phyloP scores from a whole-genome alignment of 2,797 vertebrate genomes.

The Myripristis jacobus region DNA sequence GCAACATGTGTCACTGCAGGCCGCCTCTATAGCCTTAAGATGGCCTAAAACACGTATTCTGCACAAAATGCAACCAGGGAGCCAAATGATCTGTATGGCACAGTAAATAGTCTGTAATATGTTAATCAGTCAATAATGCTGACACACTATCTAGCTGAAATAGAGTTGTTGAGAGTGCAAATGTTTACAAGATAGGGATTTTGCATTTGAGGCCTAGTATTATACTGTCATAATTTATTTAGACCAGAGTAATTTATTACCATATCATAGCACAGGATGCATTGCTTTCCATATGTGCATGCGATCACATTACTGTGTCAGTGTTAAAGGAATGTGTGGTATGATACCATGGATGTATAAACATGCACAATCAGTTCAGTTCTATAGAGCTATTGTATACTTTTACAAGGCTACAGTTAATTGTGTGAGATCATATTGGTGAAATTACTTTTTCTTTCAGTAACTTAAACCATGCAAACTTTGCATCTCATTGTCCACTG shows the following conservation, averaged over 20 bases:
- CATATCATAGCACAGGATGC: slow-evolving; percentile 18
- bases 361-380: not conserved
- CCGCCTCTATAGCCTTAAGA: too few species aligned
- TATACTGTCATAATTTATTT: not conserved
- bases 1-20: not conserved
- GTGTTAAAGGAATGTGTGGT: slow-evolving; percentile 9
- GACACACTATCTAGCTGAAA: slow-evolving; percentile 19
- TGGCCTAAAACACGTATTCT: slow-evolving; percentile 19
- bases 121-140: not conserved
- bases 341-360: slow-evolving; percentile 14
- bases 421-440: not conserved
- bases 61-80: slow-evolving; percentile 24
- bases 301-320: not conserved
- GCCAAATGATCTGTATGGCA: not conserved
- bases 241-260: slow-evolving; percentile 7
- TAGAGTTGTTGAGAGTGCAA: slow-evolving; percentile 19
- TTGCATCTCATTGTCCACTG: not conserved
- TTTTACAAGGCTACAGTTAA: not conserved
- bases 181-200: not conserved
- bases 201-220: slow-evolving; percentile 9
- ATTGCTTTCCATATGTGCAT: not conserved
- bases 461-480: slow-evolving; percentile 2
- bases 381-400: not conserved
- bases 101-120: not conserved
- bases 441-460: not conserved